These are phyloP conservation scores for Actinernus sp. DNA, from an alignment of 92 coral and sea anemone species.

Conservation along the genomic window DNA sequence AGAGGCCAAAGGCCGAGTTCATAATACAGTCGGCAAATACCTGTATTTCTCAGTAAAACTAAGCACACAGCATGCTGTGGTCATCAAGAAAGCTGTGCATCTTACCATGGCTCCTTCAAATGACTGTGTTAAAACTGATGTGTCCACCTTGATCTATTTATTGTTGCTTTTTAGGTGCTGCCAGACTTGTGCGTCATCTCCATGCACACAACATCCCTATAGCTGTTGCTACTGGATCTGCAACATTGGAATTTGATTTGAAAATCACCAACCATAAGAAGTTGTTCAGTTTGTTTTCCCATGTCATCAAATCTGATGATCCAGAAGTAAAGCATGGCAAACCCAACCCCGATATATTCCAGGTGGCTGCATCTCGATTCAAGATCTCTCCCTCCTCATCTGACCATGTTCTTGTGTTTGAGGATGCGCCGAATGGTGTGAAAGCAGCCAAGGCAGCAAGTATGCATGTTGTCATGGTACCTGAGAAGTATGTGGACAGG, in stretches of 20 bases:
- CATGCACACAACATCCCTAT: constrained; percentile 82
- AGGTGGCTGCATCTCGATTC: constrained; percentile 86
- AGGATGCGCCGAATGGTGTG: constrained; percentile 98
- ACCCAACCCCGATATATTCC: constrained; percentile 93
- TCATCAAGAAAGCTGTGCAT: no score
- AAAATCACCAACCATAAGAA: constrained; percentile 72
- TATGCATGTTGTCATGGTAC: constrained; percentile 98
- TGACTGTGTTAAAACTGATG: not conserved
- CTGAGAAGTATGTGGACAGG: constrained; percentile 68
- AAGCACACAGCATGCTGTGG: no score
- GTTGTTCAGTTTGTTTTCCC: constrained; percentile 68
- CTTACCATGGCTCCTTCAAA: no score
- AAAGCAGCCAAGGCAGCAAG: constrained; percentile 89
- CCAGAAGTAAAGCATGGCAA: constrained; percentile 84
- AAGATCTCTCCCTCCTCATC: constrained; percentile 65
- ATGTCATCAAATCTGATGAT: constrained; percentile 88
- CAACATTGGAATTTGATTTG: constrained; percentile 53
- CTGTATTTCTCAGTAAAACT: not conserved
- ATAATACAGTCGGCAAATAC: not conserved
- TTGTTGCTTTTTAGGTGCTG: constrained; percentile 65
- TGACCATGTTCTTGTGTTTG: constrained; percentile 88
- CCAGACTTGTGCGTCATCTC: constrained; percentile 75
- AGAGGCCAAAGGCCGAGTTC: not conserved
- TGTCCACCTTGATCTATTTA: not conserved
- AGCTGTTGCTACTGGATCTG: constrained; percentile 96